Conservation (phyloP, 2,888 invertebrate species). For the Ashinkailepas kermadecensis region DNA sequence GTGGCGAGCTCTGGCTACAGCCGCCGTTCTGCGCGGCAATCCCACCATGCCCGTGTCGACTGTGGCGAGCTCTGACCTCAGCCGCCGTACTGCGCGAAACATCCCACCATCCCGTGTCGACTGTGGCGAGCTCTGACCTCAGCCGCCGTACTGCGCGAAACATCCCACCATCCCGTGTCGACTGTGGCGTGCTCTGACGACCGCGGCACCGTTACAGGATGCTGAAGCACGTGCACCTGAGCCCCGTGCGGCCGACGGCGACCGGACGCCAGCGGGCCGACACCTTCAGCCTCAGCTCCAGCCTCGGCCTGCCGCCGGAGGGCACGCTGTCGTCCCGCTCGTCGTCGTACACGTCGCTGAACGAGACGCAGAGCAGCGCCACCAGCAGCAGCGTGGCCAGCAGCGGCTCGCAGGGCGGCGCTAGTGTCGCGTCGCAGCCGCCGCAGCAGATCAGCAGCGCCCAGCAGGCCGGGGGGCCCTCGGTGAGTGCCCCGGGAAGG, state of each 20-base stretch:
- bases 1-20: too few species aligned
- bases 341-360: constrained; percentile 9
- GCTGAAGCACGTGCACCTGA: constrained; percentile 23
- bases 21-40: too few species aligned
- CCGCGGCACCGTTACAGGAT: not conserved
- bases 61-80: too few species aligned
- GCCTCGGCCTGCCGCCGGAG: constrained; percentile 9
- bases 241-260: constrained; percentile 4
- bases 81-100: too few species aligned
- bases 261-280: not conserved
- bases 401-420: constrained; percentile 4
- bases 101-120: too few species aligned
- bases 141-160: not conserved
- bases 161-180: not conserved
- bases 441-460: not conserved
- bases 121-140: too few species aligned
- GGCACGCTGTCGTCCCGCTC: not conserved
- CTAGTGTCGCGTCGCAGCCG: not conserved
- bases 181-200: too few species aligned
- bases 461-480: not conserved
- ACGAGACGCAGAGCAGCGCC: constrained; percentile 19
- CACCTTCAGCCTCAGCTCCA: constrained; percentile 15
- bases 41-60: too few species aligned
- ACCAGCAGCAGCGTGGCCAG: constrained; percentile 10
- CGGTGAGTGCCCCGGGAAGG: not conserved